Base-by-base conservation (phyloP, 2,797 vertebrate species). In the Gouania willdenowi region DNA sequence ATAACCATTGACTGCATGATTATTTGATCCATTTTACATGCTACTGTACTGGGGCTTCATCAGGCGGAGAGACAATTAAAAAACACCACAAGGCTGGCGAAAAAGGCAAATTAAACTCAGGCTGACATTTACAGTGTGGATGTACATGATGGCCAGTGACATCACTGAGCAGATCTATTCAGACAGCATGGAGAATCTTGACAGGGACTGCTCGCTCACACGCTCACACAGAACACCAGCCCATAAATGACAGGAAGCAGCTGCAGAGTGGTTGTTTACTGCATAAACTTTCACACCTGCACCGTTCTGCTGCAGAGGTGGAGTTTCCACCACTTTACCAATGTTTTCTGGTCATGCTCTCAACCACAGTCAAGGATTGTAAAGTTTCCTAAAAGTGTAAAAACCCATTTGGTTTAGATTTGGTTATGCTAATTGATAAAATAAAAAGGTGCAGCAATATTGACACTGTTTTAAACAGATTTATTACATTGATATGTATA, bases 231-330 rank as follows among this genome's bases (percentile, higher is more conserved):
- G 29, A 36, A 29, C 14, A 8, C 22, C 2, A 15, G 3, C 43
- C 62, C 31, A 39, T 58, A 53, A 71, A 57, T 41, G 35, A 42
- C 55, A 76, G 59, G 35, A 48, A 70, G 48, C 65, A 60, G 58
- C 55, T 47, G 55, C 44, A 33, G 33, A 32, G 41, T 17, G 18
- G 33, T 6, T 70, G 46, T 73, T 77, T 66, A 34, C 62, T 37
- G 2, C 6, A 55, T 48, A 50, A 69, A 74, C 46, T 20, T 56
- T 38, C 45, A 55, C 67, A 73, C 70, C 67, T 81, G 77, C 45
- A 8, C 2, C 1, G 0, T 5, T 50, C 41, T 4, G 23, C n/a
- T 3, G 30, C 52, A 62, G 41, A 59, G n/a, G n/a, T n/a, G n/a
- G n/a, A n/a, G n/a, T n/a, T n/a, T n/a, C n/a, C n/a, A n/a, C n/a